phyloP scores from a whole-genome alignment of 2,888 invertebrate genomes.

The Carterocephalus palaemon region DNA sequence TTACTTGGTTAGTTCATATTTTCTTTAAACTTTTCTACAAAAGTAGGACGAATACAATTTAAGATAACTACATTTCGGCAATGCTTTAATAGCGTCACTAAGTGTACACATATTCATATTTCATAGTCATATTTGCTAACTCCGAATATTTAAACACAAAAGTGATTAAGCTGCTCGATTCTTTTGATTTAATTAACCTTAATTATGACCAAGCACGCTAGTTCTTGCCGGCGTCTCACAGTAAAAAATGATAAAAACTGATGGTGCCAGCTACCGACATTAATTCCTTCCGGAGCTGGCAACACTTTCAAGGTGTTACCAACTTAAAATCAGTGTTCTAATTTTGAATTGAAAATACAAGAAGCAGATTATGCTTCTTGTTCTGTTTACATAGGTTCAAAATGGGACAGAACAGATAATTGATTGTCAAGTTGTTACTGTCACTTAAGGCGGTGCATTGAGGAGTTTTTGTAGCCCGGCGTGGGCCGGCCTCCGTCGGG shows the following conservation, averaged over 20 bases:
- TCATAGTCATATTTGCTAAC: slow-evolving; percentile 29
- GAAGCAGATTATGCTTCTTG: slow-evolving; percentile 5
- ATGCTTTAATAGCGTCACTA: slow-evolving; percentile 13
- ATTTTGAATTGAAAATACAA: slow-evolving; percentile 6
- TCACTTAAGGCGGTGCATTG: slow-evolving; percentile 27
- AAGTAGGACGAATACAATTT: neutral
- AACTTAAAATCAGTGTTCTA: slow-evolving; percentile 12
- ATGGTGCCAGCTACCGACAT: slow-evolving; percentile 36
- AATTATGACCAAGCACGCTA: slow-evolving; percentile 57
- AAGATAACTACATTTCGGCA: slow-evolving; percentile 14
- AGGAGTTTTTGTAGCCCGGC: slow-evolving; percentile 35
- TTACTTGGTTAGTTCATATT: too few species aligned
- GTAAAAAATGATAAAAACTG: slow-evolving; percentile 50
- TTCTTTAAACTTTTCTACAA: too few species aligned
- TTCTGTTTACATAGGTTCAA: slow-evolving; percentile 24
- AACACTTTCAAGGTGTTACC: slow-evolving; percentile 10
- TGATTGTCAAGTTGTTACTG: slow-evolving; percentile 20
- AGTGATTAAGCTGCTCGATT: slow-evolving; percentile 41
- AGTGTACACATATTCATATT: too few species aligned
- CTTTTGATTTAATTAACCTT: slow-evolving; percentile 64
- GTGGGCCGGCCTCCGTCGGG: slow-evolving; percentile 36
- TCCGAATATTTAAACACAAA: slow-evolving; percentile 42
- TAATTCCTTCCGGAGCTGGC: slow-evolving; percentile 35
- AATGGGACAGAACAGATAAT: slow-evolving; percentile 28
- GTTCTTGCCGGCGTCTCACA: slow-evolving; percentile 53